Evolutionary conservation across 2,888 invertebrate species (phyloP), one percentile per base, ranked within the genome.

Genomic region (Tachystola acroxantha): DNA sequence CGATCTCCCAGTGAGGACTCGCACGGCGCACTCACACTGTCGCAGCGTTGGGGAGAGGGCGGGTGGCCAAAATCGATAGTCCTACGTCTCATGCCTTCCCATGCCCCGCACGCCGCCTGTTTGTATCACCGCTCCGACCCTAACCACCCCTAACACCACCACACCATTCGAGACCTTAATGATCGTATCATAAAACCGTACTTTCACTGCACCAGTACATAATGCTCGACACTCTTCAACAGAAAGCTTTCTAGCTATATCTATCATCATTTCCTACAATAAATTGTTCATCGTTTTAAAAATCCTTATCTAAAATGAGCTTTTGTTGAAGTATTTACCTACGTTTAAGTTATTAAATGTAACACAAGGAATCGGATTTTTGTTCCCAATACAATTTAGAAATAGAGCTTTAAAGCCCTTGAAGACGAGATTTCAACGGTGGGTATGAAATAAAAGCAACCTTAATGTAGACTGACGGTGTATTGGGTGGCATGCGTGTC

Each of bases 31-130:
- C 85, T 73, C 84, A 84, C 80, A 84, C 84, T 67, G 80, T 70
- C 82, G 79, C 82, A 77, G 57, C 64, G 64, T 49, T 68, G 78
- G 81, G 79, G 78, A 61, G 78, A 77, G 82, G 72, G 81, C 72
- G 81, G 73, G 77, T 71, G 73, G 64, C 75, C 67, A 84, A 86
- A 85, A 86, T 86, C 86, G 86, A 86, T 86, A 86, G 70, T 80
- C 65, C 75, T 73, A 71, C 82, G 79, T 74, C 79, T 79, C 80
- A 68, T 58, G 57, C 71, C 70, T 55, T 50, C 54, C 66, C 59
- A n/a, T 67, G 58, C 75, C 75, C 73, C 81, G 64, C 77, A 13
- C 58, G 45, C 57, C 56, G 53, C 61, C 54, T 62, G 68, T 50
- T 46, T 65, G 58, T 60, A 60, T 71, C 66, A 64, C 72, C 53